These are phyloP conservation scores for Corythornis vintsioides DNA, from an alignment of 2,113 vertebrate species.

Conservation along the genomic window DNA sequence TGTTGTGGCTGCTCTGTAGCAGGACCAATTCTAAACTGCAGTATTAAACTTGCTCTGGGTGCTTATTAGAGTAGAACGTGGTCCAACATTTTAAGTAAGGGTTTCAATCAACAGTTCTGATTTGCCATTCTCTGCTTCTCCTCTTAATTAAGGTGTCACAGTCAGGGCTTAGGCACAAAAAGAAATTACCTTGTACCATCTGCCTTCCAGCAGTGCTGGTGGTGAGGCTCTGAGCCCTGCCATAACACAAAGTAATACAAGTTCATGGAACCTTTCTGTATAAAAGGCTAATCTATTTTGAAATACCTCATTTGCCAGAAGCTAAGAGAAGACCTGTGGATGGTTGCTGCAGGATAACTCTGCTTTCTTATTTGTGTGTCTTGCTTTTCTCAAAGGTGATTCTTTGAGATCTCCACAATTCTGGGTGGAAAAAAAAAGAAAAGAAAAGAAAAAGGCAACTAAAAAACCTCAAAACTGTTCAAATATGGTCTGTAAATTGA, in stretches of 20 bases:
- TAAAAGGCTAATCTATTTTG: background rate
- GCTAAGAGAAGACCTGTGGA: background rate
- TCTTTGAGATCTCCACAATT: background rate
- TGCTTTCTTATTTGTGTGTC: background rate
- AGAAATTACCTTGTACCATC: background rate
- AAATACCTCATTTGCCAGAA: background rate
- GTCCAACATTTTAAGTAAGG: background rate
- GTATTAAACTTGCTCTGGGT: background rate
- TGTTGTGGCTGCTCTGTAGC: background rate
- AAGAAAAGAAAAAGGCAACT: background rate
- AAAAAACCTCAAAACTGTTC: background rate
- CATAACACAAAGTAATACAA: background rate
- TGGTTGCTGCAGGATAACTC: background rate
- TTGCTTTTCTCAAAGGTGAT: background rate
- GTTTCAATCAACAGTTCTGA: background rate
- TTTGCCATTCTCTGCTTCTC: background rate
- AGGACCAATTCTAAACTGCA: background rate
- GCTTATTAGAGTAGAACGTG: background rate
- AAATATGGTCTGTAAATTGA: constrained; percentile 17
- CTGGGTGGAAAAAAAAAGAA: too few relatives aligned
- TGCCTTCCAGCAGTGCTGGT: background rate
- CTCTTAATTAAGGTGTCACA: background rate
- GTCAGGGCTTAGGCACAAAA: background rate
- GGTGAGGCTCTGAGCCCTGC: background rate
- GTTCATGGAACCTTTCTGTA: background rate